A percentile compares a stretch with the other conserved stretches of the same genome.
Evolutionary conservation across 2,113 vertebrate species (phyloP).

Genomic region (Chamaea fasciata): DNA sequence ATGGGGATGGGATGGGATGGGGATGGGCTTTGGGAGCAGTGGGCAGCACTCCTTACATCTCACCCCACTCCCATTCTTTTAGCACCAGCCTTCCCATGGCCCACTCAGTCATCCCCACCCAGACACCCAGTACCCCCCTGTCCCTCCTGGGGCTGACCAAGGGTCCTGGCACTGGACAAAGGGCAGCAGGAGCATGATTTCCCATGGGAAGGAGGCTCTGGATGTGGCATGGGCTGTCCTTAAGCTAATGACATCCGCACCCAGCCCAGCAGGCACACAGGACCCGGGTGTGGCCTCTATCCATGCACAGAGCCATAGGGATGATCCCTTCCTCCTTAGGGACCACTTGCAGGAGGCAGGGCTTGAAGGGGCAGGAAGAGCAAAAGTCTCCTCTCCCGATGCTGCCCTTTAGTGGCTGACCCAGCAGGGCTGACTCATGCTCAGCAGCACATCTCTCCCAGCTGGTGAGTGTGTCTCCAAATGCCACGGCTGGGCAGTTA

Average conservation of each 20-base stretch:
- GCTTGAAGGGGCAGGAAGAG: background rate
- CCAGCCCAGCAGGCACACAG: background rate
- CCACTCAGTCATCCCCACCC: background rate
- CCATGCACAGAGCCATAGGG: background rate
- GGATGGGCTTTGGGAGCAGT: background rate
- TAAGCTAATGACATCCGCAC: background rate
- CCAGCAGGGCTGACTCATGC: slow-evolving; percentile 17
- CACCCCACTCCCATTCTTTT: background rate
- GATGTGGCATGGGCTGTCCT: background rate
- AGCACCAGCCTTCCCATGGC: background rate
- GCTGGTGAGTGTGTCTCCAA: background rate
- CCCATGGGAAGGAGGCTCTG: background rate
- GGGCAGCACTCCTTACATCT: rapidly evolving
- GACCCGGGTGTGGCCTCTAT: background rate
- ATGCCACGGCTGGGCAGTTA: background rate
- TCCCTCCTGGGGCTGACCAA: background rate
- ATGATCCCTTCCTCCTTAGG: background rate
- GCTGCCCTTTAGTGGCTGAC: background rate
- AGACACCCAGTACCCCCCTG: rapidly evolving
- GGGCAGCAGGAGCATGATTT: background rate
- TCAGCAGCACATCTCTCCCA: background rate
- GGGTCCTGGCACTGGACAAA: background rate
- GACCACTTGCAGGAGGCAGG: background rate
- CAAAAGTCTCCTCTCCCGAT: background rate
- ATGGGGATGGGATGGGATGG: too few relatives aligned